phyloP scores from a whole-genome alignment of 2,113 vertebrate genomes.

The Puma concolor region DNA sequence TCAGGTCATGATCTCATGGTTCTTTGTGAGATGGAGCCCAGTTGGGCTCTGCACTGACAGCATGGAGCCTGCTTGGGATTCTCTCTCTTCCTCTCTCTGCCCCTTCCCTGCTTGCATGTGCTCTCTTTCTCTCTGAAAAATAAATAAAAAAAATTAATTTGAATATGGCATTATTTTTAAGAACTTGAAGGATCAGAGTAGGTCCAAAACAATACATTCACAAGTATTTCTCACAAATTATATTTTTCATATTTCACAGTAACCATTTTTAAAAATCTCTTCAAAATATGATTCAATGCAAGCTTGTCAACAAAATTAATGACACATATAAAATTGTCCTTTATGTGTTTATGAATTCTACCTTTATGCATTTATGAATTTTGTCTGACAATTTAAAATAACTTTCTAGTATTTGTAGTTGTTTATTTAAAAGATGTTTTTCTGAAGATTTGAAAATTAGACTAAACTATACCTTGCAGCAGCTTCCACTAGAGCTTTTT shows the following conservation, averaged over 20 bases:
- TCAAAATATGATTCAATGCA: neutral
- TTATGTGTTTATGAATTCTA: neutral
- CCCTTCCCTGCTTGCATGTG: too few relatives aligned
- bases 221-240: slow-evolving; percentile 33
- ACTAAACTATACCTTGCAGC: slow-evolving; percentile 91
- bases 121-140: neutral
- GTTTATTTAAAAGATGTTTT: slow-evolving; percentile 24
- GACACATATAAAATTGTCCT: neutral
- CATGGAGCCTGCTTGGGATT: too few relatives aligned
- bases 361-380: slow-evolving; percentile 15
- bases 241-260: neutral
- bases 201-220: neutral
- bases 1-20: too few relatives aligned
- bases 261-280: neutral
- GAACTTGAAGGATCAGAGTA: slow-evolving; percentile 28
- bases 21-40: too few relatives aligned
- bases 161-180: slow-evolving; percentile 41
- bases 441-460: neutral
- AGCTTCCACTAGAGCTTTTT: slow-evolving; percentile 98
- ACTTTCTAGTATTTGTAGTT: neutral
- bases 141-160: neutral
- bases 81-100: too few relatives aligned
- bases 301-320: slow-evolving; percentile 4
- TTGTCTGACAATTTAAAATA: neutral
- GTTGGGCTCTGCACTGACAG: too few relatives aligned